Evolutionary conservation across 2,888 invertebrate genomes (phyloP).

Genomic region (Rhynchonema sp.): DNA sequence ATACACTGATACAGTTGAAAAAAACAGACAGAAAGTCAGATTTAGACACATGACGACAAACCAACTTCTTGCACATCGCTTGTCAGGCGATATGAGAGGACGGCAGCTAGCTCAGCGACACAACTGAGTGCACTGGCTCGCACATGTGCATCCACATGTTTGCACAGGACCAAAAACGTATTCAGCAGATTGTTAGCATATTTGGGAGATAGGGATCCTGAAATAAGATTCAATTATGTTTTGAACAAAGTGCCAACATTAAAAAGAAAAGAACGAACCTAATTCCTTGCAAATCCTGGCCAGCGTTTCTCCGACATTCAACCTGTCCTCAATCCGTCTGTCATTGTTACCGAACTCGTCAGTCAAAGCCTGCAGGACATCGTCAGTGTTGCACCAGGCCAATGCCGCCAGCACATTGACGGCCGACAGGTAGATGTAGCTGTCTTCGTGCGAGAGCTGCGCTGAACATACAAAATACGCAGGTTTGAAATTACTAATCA

Average conservation of each 20-base stretch:
- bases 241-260: background rate
- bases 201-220: too few relatives aligned
- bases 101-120: background rate
- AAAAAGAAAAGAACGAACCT: slow-evolving; percentile 34
- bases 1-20: too few relatives aligned
- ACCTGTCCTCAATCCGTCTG: slow-evolving; percentile 34
- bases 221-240: too few relatives aligned
- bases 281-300: slow-evolving; percentile 49
- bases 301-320: slow-evolving; percentile 61
- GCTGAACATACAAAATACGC: too few relatives aligned
- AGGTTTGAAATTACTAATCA: too few relatives aligned
- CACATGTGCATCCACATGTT: too few relatives aligned
- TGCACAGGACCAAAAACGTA: too few relatives aligned
- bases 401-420: background rate
- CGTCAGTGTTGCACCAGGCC: background rate
- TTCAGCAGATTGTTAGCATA: too few relatives aligned
- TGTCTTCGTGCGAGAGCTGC: background rate
- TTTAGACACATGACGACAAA: too few relatives aligned
- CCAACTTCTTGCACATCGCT: too few relatives aligned
- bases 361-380: background rate
- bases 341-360: background rate
- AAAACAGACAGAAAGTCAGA: too few relatives aligned
- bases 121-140: background rate
- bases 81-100: background rate
- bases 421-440: slow-evolving; percentile 2